These are phyloP conservation scores for Dinothrombium tinctorium DNA, from an alignment of 1,140 invertebrate species.

Conservation along the genomic window DNA sequence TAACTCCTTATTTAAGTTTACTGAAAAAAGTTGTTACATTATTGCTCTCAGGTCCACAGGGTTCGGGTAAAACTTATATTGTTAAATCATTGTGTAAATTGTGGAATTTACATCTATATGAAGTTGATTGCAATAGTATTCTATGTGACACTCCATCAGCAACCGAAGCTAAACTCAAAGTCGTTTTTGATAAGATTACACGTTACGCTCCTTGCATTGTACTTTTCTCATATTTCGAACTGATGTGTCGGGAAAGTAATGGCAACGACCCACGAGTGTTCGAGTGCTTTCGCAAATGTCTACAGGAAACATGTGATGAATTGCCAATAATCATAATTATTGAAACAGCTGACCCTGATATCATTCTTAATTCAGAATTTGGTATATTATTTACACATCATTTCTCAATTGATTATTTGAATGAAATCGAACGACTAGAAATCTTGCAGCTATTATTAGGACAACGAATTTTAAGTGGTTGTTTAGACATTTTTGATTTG, in stretches of 20 bases:
- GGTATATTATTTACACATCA: constrained; percentile 20
- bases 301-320: constrained; percentile 12
- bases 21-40: constrained; percentile 4
- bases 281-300: constrained; percentile 15
- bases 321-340: constrained; percentile 18
- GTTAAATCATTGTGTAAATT: constrained; percentile 8
- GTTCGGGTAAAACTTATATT: constrained; percentile 12
- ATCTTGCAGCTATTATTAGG: constrained; percentile 19
- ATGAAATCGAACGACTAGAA: constrained; percentile 32
- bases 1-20: background rate
- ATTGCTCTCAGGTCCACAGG: constrained; percentile 11
- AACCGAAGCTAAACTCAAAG: constrained; percentile 39
- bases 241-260: constrained; percentile 20
- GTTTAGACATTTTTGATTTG: background rate
- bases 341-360: constrained; percentile 17
- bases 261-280: constrained; percentile 17
- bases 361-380: constrained; percentile 17
- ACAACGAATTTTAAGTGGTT: constrained; percentile 16
- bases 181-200: constrained; percentile 24
- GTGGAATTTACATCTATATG: constrained; percentile 13
- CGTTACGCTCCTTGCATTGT: constrained; percentile 35
- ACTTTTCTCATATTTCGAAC: constrained; percentile 32
- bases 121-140: constrained; percentile 25
- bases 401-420: constrained; percentile 25
- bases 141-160: constrained; percentile 36